Evolutionary conservation across 2,113 vertebrate genomes (phyloP).

Genomic region (pig (Sus scrofa)): DNA sequence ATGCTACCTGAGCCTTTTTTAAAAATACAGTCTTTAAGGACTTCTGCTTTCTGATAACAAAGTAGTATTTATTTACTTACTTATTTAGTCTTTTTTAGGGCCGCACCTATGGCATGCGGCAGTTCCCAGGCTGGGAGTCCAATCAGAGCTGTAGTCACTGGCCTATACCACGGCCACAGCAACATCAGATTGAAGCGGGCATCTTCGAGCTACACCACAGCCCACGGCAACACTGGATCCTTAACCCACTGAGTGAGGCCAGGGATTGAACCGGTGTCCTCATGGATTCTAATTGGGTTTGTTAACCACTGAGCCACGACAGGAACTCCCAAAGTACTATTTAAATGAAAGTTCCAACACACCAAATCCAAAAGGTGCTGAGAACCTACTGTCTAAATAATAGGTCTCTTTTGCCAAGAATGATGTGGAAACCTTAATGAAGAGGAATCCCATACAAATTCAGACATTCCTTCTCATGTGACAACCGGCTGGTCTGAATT

Average conservation of each 20-base stretch:
- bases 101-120: too few relatives aligned
- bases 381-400: slow-evolving; percentile 63
- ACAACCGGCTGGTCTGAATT: slow-evolving; percentile 73
- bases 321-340: not conserved
- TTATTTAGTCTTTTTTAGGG: too few relatives aligned
- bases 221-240: too few relatives aligned
- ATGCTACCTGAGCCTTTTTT: not conserved
- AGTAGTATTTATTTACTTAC: not conserved
- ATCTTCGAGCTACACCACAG: too few relatives aligned
- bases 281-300: too few relatives aligned
- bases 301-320: too few relatives aligned
- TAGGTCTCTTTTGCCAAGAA: slow-evolving; percentile 38
- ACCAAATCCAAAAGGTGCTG: slow-evolving; percentile 31
- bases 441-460: slow-evolving; percentile 59
- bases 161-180: too few relatives aligned
- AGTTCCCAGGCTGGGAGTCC: too few relatives aligned
- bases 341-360: slow-evolving; percentile 63
- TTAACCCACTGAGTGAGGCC: too few relatives aligned
- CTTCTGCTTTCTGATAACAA: slow-evolving; percentile 48
- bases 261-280: too few relatives aligned
- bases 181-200: too few relatives aligned
- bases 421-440: slow-evolving; percentile 54
- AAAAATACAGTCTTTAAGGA: not conserved
- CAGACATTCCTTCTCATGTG: slow-evolving; percentile 69
- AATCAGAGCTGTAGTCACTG: too few relatives aligned